Percentiles rank a stretch among this genome's conserved stretches.
These are phyloP conservation scores for Symphodus melops DNA, from an alignment of 2,113 vertebrate genomes.

Conservation along the genomic window DNA sequence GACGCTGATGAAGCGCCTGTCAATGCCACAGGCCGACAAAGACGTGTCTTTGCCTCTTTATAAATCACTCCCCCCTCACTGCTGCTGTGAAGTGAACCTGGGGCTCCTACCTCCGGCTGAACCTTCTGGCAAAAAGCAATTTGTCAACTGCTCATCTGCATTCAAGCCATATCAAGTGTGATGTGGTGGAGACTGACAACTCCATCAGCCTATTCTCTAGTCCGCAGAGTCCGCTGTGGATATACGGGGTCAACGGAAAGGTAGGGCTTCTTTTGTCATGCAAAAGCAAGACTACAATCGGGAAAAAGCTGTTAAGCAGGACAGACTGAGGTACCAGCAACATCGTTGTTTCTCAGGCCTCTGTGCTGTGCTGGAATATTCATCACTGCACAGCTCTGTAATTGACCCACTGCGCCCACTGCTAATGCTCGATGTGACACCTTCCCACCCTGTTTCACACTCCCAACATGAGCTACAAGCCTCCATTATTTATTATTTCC, in stretches of 20 bases:
- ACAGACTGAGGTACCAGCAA: conserved; percentile 20
- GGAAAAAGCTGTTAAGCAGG: conserved; percentile 27
- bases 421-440: conserved; percentile 44
- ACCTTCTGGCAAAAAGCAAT: conserved; percentile 71
- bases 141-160: conserved; percentile 77
- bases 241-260: conserved; percentile 24
- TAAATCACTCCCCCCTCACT: conserved; percentile 63
- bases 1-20: conserved; percentile 73
- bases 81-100: conserved; percentile 46
- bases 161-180: conserved; percentile 65
- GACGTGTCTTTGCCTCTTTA: conserved; percentile 65
- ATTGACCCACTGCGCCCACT: conserved; percentile 55
- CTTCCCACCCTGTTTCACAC: conserved; percentile 33
- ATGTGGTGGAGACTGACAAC: conserved; percentile 62
- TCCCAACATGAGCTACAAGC: conserved; percentile 20
- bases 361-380: conserved; percentile 47
- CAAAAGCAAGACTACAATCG: conserved; percentile 15
- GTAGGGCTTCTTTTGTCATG: conserved; percentile 30
- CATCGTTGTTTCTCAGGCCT: conserved; percentile 21
- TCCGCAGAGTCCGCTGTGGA: conserved; percentile 9
- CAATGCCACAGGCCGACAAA: conserved; percentile 59
- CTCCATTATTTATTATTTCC: conserved; percentile 48
- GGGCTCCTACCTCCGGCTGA: conserved; percentile 66
- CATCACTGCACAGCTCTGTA: conserved; percentile 45
- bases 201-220: conserved; percentile 57